Conservation (phyloP, 2,113 vertebrate species). For the Hypanus sabinus region DNA sequence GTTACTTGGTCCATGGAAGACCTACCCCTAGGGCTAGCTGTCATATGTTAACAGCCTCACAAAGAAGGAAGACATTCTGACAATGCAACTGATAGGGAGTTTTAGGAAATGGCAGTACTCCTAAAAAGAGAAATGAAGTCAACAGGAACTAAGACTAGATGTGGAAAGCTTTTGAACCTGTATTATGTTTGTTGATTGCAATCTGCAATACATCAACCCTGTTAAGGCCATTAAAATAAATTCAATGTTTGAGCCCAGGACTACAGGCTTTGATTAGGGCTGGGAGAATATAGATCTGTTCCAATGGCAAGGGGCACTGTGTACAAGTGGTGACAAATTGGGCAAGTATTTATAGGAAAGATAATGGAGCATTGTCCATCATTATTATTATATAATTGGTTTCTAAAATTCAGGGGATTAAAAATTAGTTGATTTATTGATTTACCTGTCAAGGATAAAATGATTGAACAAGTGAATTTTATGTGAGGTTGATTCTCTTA, state of each 20-base stretch:
- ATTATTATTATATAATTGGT: too few relatives aligned
- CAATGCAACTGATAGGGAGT: neutral
- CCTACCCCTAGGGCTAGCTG: neutral
- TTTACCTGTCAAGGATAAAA: too few relatives aligned
- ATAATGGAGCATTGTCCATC: too few relatives aligned
- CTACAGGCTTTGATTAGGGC: too few relatives aligned
- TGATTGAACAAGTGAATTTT: too few relatives aligned
- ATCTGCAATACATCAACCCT: neutral
- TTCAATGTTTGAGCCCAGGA: neutral
- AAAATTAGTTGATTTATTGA: too few relatives aligned
- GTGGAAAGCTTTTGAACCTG: neutral
- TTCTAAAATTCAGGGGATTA: too few relatives aligned
- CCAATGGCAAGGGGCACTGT: neutral
- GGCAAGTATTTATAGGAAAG: too few relatives aligned
- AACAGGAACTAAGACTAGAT: neutral
- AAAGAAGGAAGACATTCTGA: neutral
- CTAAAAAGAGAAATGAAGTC: neutral
- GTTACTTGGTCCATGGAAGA: neutral
- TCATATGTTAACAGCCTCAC: neutral
- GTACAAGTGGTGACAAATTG: too few relatives aligned
- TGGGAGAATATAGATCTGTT: neutral
- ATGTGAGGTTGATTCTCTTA: too few relatives aligned
- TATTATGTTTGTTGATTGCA: neutral
- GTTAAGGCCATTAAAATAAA: neutral
- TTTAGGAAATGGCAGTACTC: neutral